Base-by-base conservation (phyloP, 2,888 invertebrate species). In the Pyrochroa serraticornis region DNA sequence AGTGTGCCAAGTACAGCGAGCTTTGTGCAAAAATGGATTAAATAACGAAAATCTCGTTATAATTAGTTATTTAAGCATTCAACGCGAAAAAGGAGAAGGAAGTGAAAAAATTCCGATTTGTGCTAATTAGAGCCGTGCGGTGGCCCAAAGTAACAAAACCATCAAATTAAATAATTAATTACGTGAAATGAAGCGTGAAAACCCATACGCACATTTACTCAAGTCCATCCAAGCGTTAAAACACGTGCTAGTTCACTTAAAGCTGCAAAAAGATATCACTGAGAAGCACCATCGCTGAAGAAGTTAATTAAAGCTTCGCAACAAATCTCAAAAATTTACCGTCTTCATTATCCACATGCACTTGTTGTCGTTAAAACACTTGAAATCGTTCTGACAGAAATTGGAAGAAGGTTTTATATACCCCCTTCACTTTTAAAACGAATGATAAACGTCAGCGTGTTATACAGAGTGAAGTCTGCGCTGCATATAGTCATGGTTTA, bases 321-420 rank as follows among this genome's bases (percentile, higher is more conserved):
- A 13, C 35, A 50, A 43, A 12, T 35, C n/a, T n/a, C 8, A 49
- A 32, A 45, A 60, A 61, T 66, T 69, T 62, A 69, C 69, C 67
- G 63, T 60, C 66, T 67, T 65, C 69, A 69, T 69, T 63, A 51
- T 61, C 53, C 47, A 58, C 58, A 56, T 58, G 58, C 68, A 67
- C 68, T 64, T 63, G 63, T 63, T 61, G 9, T 3, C n/a, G 8
- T 42, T 10, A 30, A 22, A 55, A 43, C 54, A 55, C 54, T 37
- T 41, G 41, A 9, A 51, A 55, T 55, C 47, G 48, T 47, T 32
- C 32, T 36, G 48, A 42, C 36, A 13, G n/a, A 48, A 55, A 55
- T 55, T 48, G 58, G 49, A 38, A 60, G 57, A 60, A 41, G 43
- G 50, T 47, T 22, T 57, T 59, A 60, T 63, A 58, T 58, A 49